Conservation (phyloP, 1,140 invertebrate species). For the Drosophila simulans region DNA sequence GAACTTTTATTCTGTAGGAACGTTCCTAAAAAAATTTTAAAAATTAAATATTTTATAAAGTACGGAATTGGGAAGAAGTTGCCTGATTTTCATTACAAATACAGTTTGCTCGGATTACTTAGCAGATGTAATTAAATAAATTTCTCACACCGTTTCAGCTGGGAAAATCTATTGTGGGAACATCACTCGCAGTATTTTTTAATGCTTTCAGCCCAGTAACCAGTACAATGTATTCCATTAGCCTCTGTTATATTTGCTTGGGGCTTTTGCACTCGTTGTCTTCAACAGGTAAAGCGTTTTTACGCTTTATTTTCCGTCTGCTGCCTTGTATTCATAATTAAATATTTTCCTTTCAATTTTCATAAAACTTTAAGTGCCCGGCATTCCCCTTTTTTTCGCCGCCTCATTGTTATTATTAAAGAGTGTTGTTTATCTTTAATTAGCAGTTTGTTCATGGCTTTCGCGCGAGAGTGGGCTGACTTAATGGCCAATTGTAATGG, state of each 20-base stretch:
- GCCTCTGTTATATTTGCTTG: conserved; percentile 7
- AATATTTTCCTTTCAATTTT: conserved; percentile 73
- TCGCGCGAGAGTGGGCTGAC: conserved; percentile 24
- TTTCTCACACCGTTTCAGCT: background rate
- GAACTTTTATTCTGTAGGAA: background rate
- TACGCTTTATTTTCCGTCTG: conserved; percentile 30
- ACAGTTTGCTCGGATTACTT: background rate
- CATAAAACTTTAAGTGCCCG: conserved; percentile 19
- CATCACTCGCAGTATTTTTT: background rate
- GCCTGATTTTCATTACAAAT: too few species aligned
- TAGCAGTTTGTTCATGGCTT: conserved; percentile 46
- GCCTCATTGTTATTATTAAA: conserved; percentile 55
- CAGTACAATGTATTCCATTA: conserved; percentile 13
- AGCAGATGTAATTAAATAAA: background rate
- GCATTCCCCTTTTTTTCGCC: background rate
- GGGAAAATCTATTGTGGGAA: conserved; percentile 3
- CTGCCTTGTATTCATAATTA: conserved; percentile 56
- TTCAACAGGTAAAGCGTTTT: conserved; percentile 63
- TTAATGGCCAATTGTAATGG: conserved; percentile 54
- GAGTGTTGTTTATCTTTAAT: conserved; percentile 78
- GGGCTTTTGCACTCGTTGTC: conserved; percentile 19
- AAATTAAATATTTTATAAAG: background rate
- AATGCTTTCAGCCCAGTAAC: background rate
- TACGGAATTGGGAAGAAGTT: too few species aligned
- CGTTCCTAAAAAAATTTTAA: background rate